Evolutionary conservation across 2,888 invertebrate genomes (phyloP).

Genomic region (Rhogogaster chlorosoma): DNA sequence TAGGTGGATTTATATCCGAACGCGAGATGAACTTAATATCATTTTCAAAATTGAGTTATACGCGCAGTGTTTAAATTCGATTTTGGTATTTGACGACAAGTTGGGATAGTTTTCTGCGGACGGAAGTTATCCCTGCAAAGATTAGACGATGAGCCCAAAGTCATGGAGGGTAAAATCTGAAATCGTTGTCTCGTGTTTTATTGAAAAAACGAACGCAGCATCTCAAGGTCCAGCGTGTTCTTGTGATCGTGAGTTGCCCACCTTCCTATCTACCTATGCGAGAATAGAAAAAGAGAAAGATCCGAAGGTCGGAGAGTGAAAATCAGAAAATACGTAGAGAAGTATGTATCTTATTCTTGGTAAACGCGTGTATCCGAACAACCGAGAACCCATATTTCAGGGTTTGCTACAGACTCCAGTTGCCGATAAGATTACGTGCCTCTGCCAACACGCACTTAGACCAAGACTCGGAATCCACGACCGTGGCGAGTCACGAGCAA

Average conservation of each 20-base stretch:
- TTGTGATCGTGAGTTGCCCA: too few species aligned
- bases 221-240: neutral
- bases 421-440: conserved; percentile 46
- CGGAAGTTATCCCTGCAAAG: neutral
- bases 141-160: neutral
- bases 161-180: neutral
- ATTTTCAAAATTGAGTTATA: neutral
- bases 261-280: neutral
- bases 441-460: conserved; percentile 40
- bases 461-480: neutral
- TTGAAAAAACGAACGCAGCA: neutral
- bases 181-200: neutral
- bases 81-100: too few species aligned
- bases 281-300: neutral
- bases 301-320: neutral
- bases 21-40: neutral
- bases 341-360: neutral
- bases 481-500: neutral
- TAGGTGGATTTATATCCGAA: neutral
- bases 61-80: too few species aligned
- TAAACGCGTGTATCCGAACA: neutral
- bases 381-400: conserved; percentile 26
- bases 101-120: neutral
- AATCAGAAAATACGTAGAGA: neutral
- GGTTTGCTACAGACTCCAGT: neutral